phyloP scores from a whole-genome alignment of 2,113 vertebrate species.

The Coracopsis vasa region DNA sequence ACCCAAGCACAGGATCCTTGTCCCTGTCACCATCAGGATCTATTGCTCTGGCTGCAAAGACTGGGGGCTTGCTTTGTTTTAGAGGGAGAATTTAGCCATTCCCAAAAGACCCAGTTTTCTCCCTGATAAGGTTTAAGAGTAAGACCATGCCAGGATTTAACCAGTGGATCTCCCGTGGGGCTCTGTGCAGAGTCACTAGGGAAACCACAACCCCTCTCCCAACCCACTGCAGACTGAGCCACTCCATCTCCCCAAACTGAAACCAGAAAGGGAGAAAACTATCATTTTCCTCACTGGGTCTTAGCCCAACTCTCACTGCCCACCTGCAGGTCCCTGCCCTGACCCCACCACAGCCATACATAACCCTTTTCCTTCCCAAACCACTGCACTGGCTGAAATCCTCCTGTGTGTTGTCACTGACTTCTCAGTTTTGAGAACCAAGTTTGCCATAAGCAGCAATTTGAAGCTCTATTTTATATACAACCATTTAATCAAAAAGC shows the following conservation, averaged over 20 bases:
- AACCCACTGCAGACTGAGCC: neutral
- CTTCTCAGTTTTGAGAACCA: neutral
- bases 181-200: neutral
- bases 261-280: neutral
- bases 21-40: neutral
- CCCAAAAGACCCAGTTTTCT: neutral
- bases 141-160: neutral
- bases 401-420: neutral
- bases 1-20: neutral
- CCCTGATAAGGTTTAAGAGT: neutral
- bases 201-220: neutral
- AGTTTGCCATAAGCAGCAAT: neutral
- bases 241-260: neutral
- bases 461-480: neutral
- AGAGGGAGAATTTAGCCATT: neutral
- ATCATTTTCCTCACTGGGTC: neutral
- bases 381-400: fast-evolving
- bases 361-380: neutral
- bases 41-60: neutral
- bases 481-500: neutral
- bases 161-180: neutral
- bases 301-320: neutral
- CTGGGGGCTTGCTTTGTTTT: neutral
- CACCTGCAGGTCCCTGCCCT: neutral
- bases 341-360: neutral